Base-by-base conservation (phyloP, 2,113 vertebrate species). In the Ptilonorhynchus violaceus region DNA sequence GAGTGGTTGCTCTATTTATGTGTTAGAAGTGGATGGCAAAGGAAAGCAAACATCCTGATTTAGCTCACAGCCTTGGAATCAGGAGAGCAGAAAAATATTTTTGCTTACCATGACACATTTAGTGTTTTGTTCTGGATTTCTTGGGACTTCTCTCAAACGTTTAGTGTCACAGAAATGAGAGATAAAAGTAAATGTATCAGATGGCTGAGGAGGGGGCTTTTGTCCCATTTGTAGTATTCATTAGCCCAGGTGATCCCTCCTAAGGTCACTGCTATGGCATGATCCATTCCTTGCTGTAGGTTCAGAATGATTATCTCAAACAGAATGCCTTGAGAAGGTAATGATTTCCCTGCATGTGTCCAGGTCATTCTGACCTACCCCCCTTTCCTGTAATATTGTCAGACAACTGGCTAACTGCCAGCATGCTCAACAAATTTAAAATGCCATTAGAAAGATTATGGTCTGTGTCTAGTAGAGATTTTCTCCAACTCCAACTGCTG, bases 301-400 rank as follows among this genome's bases (percentile, higher is more conserved):
- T 70, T 78, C 49, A 44, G 56, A 74, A 87, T 25, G 8, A 74
- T 63, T n/a, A 83, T 15, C 60, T 39, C 56, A 69, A 77, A 50
- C 63, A 90, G 50, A 93, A 92, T 44, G 74, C 63, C 44, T 90
- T 50, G 58, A 60, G 68, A 88, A 90, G 75, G 88, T 41, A 93
- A 79, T 58, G 42, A 15, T n/a, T 92, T 92, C 87, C 59, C 92
- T 90, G 75, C 52, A 50, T 52, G 23, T 63, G 90, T 80, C 85
- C 63, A 94, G 92, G 95, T 96, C 86, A 67, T 63, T 68, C 75
- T 84, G 93, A 96, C 93, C 92, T 92, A 94, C 74, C 15, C 37
- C 79, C 17, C 52, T 35, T 72, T 79, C 83, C 74, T 91, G 69
- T 81, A 81, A 84, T 76, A 81, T 19, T 78, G 56, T 83, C 88